phyloP scores from a whole-genome alignment of 2,797 vertebrate species.

The Ctenochaetus hawaiiensis region DNA sequence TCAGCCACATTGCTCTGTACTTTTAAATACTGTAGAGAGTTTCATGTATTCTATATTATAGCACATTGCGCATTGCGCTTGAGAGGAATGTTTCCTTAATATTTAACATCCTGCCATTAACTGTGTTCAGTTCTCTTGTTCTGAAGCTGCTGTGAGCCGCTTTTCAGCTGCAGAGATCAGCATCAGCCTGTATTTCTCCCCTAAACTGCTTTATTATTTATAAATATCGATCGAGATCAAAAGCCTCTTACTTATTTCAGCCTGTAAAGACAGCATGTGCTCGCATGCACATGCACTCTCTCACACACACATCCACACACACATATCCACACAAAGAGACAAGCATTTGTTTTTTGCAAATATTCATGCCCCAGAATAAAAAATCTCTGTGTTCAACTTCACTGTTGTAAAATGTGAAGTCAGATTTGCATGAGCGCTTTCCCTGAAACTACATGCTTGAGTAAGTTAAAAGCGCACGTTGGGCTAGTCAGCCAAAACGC shows the following conservation, averaged over 20 bases:
- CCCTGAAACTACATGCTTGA: slow-evolving; percentile 43
- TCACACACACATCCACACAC: not conserved
- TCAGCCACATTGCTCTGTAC: not conserved
- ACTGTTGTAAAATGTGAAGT: slow-evolving; percentile 52
- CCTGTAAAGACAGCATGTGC: slow-evolving; percentile 12
- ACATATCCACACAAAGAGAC: not conserved
- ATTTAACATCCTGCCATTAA: slow-evolving; percentile 9
- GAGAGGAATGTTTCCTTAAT: slow-evolving; percentile 5
- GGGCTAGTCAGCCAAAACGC: slow-evolving; percentile 56
- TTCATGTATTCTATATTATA: not conserved
- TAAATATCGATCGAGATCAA: slow-evolving; percentile 67
- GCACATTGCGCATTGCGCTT: not conserved
- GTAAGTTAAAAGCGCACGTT: slow-evolving; percentile 51
- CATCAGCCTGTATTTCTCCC: slow-evolving; percentile 38
- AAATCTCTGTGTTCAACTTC: slow-evolving; percentile 45
- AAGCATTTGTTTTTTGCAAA: slow-evolving; percentile 32
- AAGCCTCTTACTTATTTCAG: slow-evolving; percentile 58
- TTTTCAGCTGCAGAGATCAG: slow-evolving; percentile 21
- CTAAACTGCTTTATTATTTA: slow-evolving; percentile 65
- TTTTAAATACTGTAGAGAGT: not conserved
- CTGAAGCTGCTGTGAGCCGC: slow-evolving; percentile 23
- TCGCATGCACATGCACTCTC: not conserved
- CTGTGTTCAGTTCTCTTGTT: not conserved
- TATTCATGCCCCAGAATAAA: slow-evolving; percentile 33
- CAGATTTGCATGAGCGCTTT: slow-evolving; percentile 48